A percentile compares a stretch with the other conserved stretches of the same genome.
Evolutionary conservation across 2,113 vertebrate species (phyloP).

Genomic region (Nasalis larvatus): DNA sequence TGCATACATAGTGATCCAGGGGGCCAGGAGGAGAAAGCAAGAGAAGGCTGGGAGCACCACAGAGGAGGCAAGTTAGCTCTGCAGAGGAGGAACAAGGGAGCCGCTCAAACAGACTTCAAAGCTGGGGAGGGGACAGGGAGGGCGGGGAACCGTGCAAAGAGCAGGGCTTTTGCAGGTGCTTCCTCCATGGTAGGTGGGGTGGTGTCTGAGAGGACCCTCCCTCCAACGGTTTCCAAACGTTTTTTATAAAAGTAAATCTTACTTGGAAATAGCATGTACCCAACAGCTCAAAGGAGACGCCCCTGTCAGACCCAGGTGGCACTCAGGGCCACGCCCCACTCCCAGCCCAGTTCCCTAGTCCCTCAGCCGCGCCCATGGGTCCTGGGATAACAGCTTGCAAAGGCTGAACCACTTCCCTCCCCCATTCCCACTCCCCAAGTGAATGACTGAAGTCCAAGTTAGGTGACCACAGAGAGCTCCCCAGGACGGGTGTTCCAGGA

Average conservation of each 20-base stretch:
- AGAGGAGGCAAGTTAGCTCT: not conserved
- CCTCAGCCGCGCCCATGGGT: rapidly evolving
- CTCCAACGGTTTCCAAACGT: not conserved
- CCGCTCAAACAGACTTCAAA: not conserved
- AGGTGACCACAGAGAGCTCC: not conserved
- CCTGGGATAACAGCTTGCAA: not conserved
- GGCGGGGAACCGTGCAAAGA: rapidly evolving
- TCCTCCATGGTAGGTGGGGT: not conserved
- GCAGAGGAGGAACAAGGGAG: not conserved
- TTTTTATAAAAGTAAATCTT: not conserved
- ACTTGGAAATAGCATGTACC: not conserved
- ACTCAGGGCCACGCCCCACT: too few relatives aligned
- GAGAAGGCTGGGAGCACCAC: rapidly evolving
- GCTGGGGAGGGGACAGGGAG: not conserved
- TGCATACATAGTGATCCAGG: rapidly evolving
- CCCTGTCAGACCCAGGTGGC: not conserved
- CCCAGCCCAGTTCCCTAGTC: rapidly evolving
- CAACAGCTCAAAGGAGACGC: not conserved
- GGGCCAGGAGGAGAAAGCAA: not conserved
- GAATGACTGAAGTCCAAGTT: not conserved
- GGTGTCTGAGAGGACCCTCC: not conserved
- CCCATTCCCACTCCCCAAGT: rapidly evolving
- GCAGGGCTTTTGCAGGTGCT: not conserved
- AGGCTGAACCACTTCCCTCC: not conserved
- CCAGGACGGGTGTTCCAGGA: not conserved